Conservation (phyloP, 2,113 vertebrate species). For the Pampusana beccarii region DNA sequence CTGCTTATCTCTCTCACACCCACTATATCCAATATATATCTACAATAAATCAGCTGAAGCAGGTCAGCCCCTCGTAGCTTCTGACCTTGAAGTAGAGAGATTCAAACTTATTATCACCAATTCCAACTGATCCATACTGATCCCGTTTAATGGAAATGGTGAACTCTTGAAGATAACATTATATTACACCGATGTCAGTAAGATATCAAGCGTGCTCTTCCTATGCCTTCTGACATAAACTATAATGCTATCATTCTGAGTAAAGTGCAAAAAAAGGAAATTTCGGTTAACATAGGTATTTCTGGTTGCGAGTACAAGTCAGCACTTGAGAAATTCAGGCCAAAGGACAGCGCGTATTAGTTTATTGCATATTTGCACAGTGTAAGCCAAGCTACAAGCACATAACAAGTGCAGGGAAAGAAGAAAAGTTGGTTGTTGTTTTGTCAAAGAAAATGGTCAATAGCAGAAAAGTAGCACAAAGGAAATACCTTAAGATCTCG, state of each 20-base stretch:
- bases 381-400: conserved; percentile 80
- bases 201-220: not conserved
- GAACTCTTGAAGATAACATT: not conserved
- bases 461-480: conserved; percentile 81
- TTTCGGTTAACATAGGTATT: not conserved
- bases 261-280: not conserved
- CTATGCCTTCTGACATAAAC: conserved; percentile 7
- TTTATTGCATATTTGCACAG: conserved; percentile 62
- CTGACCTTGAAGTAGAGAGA: conserved; percentile 9
- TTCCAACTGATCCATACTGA: conserved; percentile 21
- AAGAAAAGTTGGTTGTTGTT: conserved; percentile 61
- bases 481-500: conserved; percentile 98
- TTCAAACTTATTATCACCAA: not conserved
- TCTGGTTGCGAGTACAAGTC: conserved; percentile 31
- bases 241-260: not conserved
- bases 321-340: conserved; percentile 57
- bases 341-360: conserved; percentile 48
- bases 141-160: not conserved
- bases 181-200: not conserved
- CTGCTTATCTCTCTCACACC: not conserved
- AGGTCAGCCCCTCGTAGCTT: not conserved
- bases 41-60: not conserved
- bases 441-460: conserved; percentile 70
- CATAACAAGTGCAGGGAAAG: conserved; percentile 58
- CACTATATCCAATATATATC: not conserved